A percentile compares a stretch with the other conserved stretches of the same genome.
Conservation (phyloP, 2,888 invertebrate species). For the Trissolcus brochymenae region DNA sequence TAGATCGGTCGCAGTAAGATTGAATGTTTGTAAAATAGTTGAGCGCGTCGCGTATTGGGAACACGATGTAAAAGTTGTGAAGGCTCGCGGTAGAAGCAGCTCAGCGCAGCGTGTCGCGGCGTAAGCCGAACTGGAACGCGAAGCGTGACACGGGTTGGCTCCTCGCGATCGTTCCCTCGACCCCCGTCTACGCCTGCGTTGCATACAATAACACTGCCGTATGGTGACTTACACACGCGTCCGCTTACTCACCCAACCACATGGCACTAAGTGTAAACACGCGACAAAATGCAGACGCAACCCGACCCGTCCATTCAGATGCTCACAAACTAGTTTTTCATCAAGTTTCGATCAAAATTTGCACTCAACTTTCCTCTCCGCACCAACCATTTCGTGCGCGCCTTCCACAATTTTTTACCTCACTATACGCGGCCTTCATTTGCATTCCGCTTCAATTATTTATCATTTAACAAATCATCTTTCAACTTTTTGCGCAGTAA, state of each 20-base stretch:
- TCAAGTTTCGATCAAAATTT: conserved; percentile 6
- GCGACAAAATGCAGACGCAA: conserved; percentile 21
- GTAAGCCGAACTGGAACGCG: conserved; percentile 70
- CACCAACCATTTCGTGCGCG: too few relatives aligned
- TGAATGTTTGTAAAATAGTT: background rate
- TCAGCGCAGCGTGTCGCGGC: conserved; percentile 63
- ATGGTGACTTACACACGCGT: conserved; percentile 40
- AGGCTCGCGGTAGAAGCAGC: conserved; percentile 31
- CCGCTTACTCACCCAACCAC: conserved; percentile 43
- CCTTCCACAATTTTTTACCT: background rate
- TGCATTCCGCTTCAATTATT: background rate
- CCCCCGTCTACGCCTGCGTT: conserved; percentile 47
- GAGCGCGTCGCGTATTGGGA: conserved; percentile 16
- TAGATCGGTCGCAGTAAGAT: background rate
- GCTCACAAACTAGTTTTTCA: conserved; percentile 3
- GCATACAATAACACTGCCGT: conserved; percentile 29
- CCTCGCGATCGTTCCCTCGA: conserved; percentile 20
- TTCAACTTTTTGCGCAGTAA: background rate
- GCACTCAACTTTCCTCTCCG: too few relatives aligned
- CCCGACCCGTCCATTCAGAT: conserved; percentile 26
- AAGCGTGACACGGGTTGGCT: conserved; percentile 63
- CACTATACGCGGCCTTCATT: conserved; percentile 1
- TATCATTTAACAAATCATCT: conserved; percentile 1
- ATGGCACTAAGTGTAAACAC: conserved; percentile 57
- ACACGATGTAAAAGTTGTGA: conserved; percentile 15